phyloP scores from a whole-genome alignment of 2,888 invertebrate genomes.

The Acleris holmiana region DNA sequence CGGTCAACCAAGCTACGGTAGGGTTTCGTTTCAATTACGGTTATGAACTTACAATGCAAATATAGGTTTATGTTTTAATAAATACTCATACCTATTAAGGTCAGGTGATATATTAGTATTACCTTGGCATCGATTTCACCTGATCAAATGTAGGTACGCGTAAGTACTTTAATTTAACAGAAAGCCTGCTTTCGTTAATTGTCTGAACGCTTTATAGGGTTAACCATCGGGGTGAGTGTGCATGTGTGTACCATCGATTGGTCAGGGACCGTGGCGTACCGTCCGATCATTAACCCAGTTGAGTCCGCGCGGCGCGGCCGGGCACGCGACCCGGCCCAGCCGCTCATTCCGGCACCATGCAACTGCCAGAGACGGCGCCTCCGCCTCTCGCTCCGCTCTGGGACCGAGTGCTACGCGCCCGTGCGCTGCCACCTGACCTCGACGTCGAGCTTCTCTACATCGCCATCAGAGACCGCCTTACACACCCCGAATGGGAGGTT shows the following conservation, averaged over 20 bases:
- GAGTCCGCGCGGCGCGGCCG: conserved; percentile 77
- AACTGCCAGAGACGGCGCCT: conserved; percentile 76
- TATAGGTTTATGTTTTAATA: too few relatives aligned
- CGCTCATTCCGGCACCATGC: conserved; percentile 64
- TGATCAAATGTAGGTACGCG: too few relatives aligned
- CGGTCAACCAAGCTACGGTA: too few relatives aligned
- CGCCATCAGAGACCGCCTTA: conserved; percentile 89
- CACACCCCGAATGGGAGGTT: conserved; percentile 93
- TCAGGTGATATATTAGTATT: too few relatives aligned
- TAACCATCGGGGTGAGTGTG: conserved; percentile 29
- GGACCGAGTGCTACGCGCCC: conserved; percentile 91
- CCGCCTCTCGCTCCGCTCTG: conserved; percentile 89
- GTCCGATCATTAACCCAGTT: conserved; percentile 84
- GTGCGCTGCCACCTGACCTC: conserved; percentile 88
- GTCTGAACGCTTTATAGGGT: conserved; percentile 32
- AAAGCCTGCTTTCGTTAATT: neutral
- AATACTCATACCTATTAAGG: too few relatives aligned
- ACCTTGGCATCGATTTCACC: too few relatives aligned
- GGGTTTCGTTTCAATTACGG: too few relatives aligned
- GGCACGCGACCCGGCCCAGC: conserved; percentile 64
- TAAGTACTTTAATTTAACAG: too few relatives aligned
- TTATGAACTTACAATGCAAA: too few relatives aligned
- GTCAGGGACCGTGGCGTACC: conserved; percentile 77
- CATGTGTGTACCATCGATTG: conserved; percentile 74
- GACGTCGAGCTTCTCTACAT: conserved; percentile 87